phyloP scores from a whole-genome alignment of 2,888 invertebrate genomes.

The Shargacucullia verbasci region DNA sequence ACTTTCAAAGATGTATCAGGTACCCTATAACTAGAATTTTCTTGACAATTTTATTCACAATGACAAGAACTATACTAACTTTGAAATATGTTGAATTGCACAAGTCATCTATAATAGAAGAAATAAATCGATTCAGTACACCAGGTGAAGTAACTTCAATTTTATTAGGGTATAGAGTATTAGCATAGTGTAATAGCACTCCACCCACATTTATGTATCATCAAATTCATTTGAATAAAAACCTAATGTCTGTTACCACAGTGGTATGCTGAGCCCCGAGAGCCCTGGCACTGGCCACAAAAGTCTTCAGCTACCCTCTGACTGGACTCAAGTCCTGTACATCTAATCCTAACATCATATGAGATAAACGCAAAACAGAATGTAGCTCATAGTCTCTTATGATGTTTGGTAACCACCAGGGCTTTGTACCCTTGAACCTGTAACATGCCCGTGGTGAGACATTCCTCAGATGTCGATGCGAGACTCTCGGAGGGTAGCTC shows the following conservation, averaged over 20 bases:
- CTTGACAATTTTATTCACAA: too few relatives aligned
- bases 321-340: constrained; percentile 66
- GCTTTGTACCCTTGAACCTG: constrained; percentile 48
- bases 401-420: constrained; percentile 68
- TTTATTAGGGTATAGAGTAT: too few relatives aligned
- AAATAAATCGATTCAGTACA: too few relatives aligned
- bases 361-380: constrained; percentile 54
- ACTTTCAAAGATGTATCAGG: too few relatives aligned
- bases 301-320: constrained; percentile 78
- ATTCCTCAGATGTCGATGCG: constrained; percentile 54
- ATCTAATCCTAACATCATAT: constrained; percentile 66
- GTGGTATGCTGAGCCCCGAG: constrained; percentile 68
- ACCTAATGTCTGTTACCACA: constrained; percentile 73
- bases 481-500: constrained; percentile 77
- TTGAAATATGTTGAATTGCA: too few relatives aligned
- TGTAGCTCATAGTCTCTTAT: constrained; percentile 58
- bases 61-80: too few relatives aligned
- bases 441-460: constrained; percentile 62
- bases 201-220: too few relatives aligned
- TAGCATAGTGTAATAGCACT: too few relatives aligned
- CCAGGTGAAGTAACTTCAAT: too few relatives aligned
- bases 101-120: too few relatives aligned
- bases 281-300: constrained; percentile 72
- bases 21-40: too few relatives aligned
- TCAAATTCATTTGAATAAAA: constrained; percentile 21